Percentiles rank a stretch among this genome's conserved stretches.
Conservation (phyloP, 2,888 invertebrate genomes). For the Ornithoptera alexandrae region DNA sequence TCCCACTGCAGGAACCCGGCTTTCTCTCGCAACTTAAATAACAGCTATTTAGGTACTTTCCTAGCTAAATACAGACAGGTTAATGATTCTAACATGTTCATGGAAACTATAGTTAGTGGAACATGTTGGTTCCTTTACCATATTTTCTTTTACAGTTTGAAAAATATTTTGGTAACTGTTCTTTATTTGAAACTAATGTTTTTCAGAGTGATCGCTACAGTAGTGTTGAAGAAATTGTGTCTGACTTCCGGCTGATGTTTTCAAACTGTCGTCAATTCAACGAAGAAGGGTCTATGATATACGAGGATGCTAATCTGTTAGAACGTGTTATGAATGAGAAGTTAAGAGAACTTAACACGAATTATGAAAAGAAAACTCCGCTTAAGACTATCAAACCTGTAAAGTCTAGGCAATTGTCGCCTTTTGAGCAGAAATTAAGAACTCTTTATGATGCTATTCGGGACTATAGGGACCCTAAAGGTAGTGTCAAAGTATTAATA, state of each 20-base stretch:
- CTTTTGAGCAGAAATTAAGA: conserved; percentile 88
- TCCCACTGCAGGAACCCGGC: too few species aligned
- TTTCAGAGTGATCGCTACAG: conserved; percentile 86
- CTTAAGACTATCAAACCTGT: conserved; percentile 71
- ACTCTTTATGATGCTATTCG: conserved; percentile 93
- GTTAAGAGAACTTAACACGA: conserved; percentile 86
- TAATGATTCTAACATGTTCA: too few species aligned
- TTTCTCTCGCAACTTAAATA: too few species aligned
- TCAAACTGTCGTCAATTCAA: conserved; percentile 98
- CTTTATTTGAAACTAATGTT: background rate
- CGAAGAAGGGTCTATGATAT: conserved; percentile 96
- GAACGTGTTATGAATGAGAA: conserved; percentile 92
- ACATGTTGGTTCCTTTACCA: too few species aligned
- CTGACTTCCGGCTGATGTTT: conserved; percentile 96
- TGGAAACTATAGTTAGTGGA: too few species aligned
- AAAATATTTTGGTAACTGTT: too few species aligned
- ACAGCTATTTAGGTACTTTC: too few species aligned
- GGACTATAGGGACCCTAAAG: conserved; percentile 85
- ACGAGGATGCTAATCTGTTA: conserved; percentile 94
- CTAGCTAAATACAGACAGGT: too few species aligned
- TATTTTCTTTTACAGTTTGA: too few species aligned
- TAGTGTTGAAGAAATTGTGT: conserved; percentile 90
- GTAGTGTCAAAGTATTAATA: conserved; percentile 36
- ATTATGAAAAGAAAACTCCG: conserved; percentile 74
- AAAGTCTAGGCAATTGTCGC: conserved; percentile 72